Evolutionary conservation across 2,888 invertebrate species (phyloP).

Genomic region (Aleiodes alternator): DNA sequence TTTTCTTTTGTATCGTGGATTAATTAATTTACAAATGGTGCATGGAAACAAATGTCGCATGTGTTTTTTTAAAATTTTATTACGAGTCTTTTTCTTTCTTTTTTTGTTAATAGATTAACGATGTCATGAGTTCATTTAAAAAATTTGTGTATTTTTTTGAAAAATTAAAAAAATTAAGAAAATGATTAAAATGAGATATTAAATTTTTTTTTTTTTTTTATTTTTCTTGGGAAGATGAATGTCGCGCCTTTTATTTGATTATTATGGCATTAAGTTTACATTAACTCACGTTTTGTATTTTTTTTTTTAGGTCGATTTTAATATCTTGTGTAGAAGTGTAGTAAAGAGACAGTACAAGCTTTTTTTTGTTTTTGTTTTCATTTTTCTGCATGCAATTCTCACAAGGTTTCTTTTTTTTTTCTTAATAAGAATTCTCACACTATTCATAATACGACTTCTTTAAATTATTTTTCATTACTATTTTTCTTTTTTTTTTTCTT

Average conservation of each 20-base stretch:
- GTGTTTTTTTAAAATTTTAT: too few species aligned
- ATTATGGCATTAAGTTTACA: constrained; percentile 27
- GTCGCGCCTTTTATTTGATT: constrained; percentile 20
- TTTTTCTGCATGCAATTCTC: neutral
- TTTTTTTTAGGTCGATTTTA: constrained; percentile 20
- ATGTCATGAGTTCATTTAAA: neutral
- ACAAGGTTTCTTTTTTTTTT: neutral
- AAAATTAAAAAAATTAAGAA: neutral
- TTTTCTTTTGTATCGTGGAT: constrained; percentile 21
- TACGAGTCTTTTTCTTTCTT: too few species aligned
- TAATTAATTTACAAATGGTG: neutral
- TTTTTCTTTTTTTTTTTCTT: constrained; percentile 1
- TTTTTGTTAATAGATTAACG: too few species aligned
- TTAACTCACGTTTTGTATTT: constrained; percentile 9
- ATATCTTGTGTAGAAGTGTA: constrained; percentile 10
- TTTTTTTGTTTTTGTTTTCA: neutral
- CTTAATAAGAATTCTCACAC: constrained; percentile 29
- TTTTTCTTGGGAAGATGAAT: constrained; percentile 9
- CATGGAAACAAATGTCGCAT: too few species aligned
- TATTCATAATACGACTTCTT: constrained; percentile 22
- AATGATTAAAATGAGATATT: neutral
- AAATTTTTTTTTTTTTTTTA: neutral
- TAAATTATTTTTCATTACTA: constrained; percentile 12
- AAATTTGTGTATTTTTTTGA: neutral
- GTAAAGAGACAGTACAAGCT: constrained; percentile 35